Percentiles rank a stretch among this genome's conserved stretches.
Evolutionary conservation across 2,113 vertebrate species (phyloP).

Genomic region (Puffinus mauretanicus): DNA sequence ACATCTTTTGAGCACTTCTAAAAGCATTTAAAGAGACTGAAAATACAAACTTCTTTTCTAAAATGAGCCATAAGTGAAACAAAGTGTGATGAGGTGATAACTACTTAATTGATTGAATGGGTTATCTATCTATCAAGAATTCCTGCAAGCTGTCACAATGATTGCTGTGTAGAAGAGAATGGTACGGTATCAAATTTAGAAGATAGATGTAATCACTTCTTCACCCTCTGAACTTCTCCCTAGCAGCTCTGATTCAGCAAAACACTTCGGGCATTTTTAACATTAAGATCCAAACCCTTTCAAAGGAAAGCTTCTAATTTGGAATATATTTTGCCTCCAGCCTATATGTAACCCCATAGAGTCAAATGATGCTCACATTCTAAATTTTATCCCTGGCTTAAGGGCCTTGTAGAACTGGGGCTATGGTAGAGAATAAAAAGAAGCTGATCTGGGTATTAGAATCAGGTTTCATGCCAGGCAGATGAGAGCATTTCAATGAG

Average conservation of each 20-base stretch:
- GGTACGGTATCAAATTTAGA: neutral
- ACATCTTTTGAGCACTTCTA: slow-evolving; percentile 12
- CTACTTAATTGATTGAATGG: neutral
- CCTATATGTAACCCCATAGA: neutral
- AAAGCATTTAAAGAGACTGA: slow-evolving; percentile 19
- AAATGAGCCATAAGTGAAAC: slow-evolving; percentile 10
- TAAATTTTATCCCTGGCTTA: neutral
- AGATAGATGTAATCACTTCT: neutral
- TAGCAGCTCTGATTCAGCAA: neutral
- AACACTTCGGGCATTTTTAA: neutral
- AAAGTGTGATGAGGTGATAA: neutral
- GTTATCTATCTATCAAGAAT: neutral
- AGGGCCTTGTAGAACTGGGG: neutral
- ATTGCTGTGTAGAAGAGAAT: neutral
- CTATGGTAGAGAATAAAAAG: neutral
- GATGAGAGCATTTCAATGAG: neutral
- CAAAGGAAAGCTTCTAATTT: neutral
- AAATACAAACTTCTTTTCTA: neutral
- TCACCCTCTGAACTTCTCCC: neutral
- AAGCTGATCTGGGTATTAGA: neutral
- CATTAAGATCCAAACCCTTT: neutral
- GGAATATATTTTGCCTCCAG: neutral
- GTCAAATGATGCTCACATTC: neutral
- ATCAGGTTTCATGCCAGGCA: neutral
- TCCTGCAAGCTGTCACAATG: neutral